phyloP scores from a whole-genome alignment of 2,113 vertebrate genomes.

The Erythrolamprus reginae region DNA sequence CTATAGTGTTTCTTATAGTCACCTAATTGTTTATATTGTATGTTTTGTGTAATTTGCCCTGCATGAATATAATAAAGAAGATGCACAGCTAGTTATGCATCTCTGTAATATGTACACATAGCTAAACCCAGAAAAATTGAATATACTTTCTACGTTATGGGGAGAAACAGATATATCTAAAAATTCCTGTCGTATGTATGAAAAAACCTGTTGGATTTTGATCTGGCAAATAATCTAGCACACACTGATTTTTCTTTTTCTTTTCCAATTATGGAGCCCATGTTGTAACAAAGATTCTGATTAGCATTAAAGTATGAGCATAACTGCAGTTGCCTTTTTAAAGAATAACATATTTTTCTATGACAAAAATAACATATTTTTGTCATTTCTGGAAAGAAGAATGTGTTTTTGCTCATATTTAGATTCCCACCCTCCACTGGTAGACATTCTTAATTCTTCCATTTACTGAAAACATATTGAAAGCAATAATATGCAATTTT shows the following conservation, averaged over 20 bases:
- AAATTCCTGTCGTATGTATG: too few species aligned
- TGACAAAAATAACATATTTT: too few species aligned
- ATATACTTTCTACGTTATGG: not conserved
- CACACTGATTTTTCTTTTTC: not conserved
- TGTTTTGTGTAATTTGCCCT: not conserved
- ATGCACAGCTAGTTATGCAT: not conserved
- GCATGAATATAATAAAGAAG: not conserved
- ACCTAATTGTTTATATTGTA: not conserved
- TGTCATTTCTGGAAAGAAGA: slow-evolving; percentile 8
- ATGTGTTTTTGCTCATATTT: not conserved
- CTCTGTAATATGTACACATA: not conserved
- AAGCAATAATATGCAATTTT: not conserved
- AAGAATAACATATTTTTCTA: too few species aligned
- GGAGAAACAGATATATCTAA: not conserved
- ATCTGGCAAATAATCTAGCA: not conserved
- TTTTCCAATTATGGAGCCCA: not conserved
- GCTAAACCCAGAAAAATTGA: not conserved
- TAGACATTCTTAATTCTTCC: not conserved
- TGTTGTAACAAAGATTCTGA: not conserved
- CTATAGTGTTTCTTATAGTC: not conserved
- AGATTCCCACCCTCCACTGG: not conserved
- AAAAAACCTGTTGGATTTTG: not conserved
- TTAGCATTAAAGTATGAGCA: not conserved
- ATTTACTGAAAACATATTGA: slow-evolving; percentile 11
- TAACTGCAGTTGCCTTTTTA: not conserved